Evolutionary conservation across 1,140 invertebrate species (phyloP).

Genomic region (Thrips palmi): DNA sequence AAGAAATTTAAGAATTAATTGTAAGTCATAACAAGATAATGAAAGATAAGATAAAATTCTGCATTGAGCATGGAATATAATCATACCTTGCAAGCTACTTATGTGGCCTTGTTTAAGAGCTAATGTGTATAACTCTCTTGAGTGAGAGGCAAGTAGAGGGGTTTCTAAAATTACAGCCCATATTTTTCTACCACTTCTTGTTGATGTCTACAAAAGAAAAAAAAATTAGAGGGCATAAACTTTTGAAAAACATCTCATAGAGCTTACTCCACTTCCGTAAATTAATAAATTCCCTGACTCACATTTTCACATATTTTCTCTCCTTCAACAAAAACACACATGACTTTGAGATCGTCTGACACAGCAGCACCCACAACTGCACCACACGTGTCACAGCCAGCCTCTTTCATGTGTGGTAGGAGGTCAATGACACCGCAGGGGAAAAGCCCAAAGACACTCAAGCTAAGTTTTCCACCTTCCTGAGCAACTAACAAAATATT

Average conservation of each 20-base stretch:
- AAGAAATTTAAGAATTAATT: too few relatives aligned
- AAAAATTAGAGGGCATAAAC: too few relatives aligned
- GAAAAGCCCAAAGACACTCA: conserved; percentile 72
- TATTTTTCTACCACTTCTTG: not conserved
- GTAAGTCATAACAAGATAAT: too few relatives aligned
- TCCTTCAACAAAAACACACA: conserved; percentile 22
- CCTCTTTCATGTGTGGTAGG: conserved; percentile 14
- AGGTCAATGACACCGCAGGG: conserved; percentile 52
- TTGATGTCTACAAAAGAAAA: conserved; percentile 18
- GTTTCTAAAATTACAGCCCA: not conserved
- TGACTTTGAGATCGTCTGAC: conserved; percentile 24
- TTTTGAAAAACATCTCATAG: too few relatives aligned
- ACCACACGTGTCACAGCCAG: too few relatives aligned
- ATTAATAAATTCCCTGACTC: too few relatives aligned
- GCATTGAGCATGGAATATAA: too few relatives aligned
- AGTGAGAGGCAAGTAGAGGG: conserved; percentile 10
- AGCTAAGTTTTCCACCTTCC: conserved; percentile 44
- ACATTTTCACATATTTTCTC: too few relatives aligned
- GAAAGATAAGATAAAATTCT: too few relatives aligned
- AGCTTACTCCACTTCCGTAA: too few relatives aligned
- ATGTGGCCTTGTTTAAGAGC: conserved; percentile 55
- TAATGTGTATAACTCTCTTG: conserved; percentile 41
- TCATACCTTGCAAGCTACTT: conserved; percentile 33
- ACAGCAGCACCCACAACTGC: conserved; percentile 18
- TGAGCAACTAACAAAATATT: conserved; percentile 66